These are phyloP conservation scores for Chloroclystis v-ata DNA, from an alignment of 2,888 invertebrate species.

Conservation along the genomic window DNA sequence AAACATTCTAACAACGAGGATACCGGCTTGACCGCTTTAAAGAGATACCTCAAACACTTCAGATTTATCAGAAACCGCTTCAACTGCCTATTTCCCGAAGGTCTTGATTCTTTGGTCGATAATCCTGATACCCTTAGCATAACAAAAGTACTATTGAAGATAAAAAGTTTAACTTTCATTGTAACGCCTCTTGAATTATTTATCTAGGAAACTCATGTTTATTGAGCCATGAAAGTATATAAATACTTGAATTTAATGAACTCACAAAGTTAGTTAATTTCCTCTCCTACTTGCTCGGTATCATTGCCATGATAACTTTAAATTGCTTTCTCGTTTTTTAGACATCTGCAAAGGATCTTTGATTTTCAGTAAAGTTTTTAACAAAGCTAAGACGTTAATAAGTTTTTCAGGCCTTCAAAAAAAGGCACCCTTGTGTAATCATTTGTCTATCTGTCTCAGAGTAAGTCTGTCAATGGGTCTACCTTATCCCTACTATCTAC, in stretches of 20 bases:
- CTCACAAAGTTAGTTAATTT: slow-evolving; percentile 14
- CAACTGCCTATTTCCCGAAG: slow-evolving; percentile 22
- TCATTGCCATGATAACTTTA: no score
- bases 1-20: slow-evolving; percentile 13
- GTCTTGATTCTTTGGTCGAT: slow-evolving; percentile 34
- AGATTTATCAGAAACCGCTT: slow-evolving; percentile 32
- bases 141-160: slow-evolving; percentile 48
- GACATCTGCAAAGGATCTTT: no score
- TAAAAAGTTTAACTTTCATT: slow-evolving; percentile 51
- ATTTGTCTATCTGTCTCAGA: no score
- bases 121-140: slow-evolving; percentile 43
- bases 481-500: no score
- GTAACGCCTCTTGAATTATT: slow-evolving; percentile 57
- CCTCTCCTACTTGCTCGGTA: background rate
- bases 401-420: no score
- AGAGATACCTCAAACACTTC: slow-evolving; percentile 27
- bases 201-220: slow-evolving; percentile 53
- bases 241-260: slow-evolving; percentile 43
- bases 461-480: no score
- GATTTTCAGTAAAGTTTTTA: no score
- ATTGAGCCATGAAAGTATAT: slow-evolving; percentile 38
- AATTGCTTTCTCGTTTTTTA: no score
- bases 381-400: no score
- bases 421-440: no score
- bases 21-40: slow-evolving; percentile 23